Base-by-base conservation (phyloP, 92 coral and sea anemone species). In the Phenganax subtilis region DNA sequence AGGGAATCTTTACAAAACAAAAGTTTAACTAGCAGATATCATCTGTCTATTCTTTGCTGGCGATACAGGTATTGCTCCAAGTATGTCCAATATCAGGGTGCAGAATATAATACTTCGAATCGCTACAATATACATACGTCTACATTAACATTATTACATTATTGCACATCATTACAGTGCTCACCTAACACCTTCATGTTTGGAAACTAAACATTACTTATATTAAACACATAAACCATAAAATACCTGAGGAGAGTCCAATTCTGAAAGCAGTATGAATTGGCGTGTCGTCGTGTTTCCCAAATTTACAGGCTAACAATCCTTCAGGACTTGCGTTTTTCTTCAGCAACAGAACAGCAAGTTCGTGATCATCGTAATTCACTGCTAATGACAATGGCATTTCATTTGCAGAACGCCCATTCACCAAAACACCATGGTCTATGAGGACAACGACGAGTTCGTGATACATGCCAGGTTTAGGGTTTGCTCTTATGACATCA, bases 281-380 rank as follows among this genome's bases (percentile, higher is more conserved):
- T 5, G 89, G 88, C 10, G 96, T 85, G 37, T 86, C 85, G 25
- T 87, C 89, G 15, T 69, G 80, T 52, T 62, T 80, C n/a, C 84
- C 51, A 61, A 78, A n/a, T 62, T 78, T 78, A 78, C 72, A 37
- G 51, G 10, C 51, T 14, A 63, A 74, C 11, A 75, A 54, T 8
- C 76, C 88, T 56, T 90, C 86, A 29, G 91, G 89, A 75, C 91
- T 75, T 9, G 97, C 96, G 54, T 90, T 89, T 29, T 76, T 82
- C 27, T 93, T 79, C 31, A 93, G 37, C 16, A 93, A 82, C 25
- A 78, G 87, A 72, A 88, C 76, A 56, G 87, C 91, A 9, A 89
- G 85, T 31, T 78, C 82, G 15, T 74, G 71, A 76, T 86, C 73
- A 11, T 75, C 77, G 67, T 75, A 78, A 27, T 70, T n/a, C 76